Conservation (phyloP, 2,797 vertebrate species). For the Tolypeutes matacus region DNA sequence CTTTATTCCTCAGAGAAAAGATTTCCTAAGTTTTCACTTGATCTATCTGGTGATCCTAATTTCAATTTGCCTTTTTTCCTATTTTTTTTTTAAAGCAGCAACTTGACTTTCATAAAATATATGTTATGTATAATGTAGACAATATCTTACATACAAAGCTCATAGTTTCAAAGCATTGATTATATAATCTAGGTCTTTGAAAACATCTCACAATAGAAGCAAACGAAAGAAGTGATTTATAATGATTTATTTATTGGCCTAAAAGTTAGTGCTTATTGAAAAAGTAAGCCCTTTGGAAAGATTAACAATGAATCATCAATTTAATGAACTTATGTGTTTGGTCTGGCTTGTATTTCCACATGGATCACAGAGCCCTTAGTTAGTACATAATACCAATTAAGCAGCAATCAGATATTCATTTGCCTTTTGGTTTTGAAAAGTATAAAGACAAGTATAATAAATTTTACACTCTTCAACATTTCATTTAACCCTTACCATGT, state of each 20-base stretch:
- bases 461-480: constrained; percentile 34
- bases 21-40: background rate
- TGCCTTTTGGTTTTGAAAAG: constrained; percentile 65
- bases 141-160: background rate
- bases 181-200: constrained; percentile 10
- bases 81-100: background rate
- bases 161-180: constrained; percentile 35
- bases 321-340: constrained; percentile 54
- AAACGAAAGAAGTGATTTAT: constrained; percentile 55
- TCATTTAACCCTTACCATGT: background rate
- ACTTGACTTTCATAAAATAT: background rate
- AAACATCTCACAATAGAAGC: constrained; percentile 27
- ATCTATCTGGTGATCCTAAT: background rate
- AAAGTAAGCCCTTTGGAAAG: constrained; percentile 64
- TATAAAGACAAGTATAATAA: constrained; percentile 42
- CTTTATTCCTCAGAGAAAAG: constrained; percentile 48
- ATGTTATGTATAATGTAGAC: background rate
- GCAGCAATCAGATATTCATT: constrained; percentile 62
- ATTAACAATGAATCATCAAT: constrained; percentile 58
- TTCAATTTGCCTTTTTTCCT: constrained; percentile 21
- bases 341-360: constrained; percentile 38
- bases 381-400: constrained; percentile 44
- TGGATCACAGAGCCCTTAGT: background rate
- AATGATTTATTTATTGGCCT: constrained; percentile 56
- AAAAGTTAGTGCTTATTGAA: constrained; percentile 47